Evolutionary conservation across 2,797 vertebrate species (phyloP).

Genomic region (Phoebastria nigripes): DNA sequence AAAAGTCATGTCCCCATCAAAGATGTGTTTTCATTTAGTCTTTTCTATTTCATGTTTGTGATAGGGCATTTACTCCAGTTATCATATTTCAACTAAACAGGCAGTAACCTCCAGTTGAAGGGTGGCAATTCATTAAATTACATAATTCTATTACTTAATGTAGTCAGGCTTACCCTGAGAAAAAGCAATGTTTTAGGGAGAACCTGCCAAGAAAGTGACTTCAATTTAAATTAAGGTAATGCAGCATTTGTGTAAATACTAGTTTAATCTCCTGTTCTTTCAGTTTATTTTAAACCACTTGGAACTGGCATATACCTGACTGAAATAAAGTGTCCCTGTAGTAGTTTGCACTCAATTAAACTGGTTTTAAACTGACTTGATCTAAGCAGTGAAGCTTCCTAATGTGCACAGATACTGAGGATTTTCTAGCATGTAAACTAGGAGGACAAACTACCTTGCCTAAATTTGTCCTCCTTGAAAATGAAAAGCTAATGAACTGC

Average conservation of each 20-base stretch:
- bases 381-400: neutral
- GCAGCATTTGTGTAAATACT: neutral
- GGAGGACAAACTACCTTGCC: neutral
- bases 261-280: neutral
- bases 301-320: neutral
- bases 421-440: neutral
- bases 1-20: neutral
- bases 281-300: neutral
- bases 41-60: neutral
- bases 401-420: neutral
- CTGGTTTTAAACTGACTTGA: neutral
- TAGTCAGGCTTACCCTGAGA: neutral
- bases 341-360: neutral
- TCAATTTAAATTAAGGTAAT: neutral
- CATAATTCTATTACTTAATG: neutral
- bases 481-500: neutral
- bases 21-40: neutral
- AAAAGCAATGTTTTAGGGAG: neutral
- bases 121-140: neutral
- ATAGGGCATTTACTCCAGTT: neutral
- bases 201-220: neutral
- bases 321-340: neutral
- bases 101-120: neutral
- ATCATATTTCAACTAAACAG: neutral
- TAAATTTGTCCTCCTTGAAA: neutral